Evolutionary conservation across 2,797 vertebrate species (phyloP).

Genomic region (Alectoris magna): DNA sequence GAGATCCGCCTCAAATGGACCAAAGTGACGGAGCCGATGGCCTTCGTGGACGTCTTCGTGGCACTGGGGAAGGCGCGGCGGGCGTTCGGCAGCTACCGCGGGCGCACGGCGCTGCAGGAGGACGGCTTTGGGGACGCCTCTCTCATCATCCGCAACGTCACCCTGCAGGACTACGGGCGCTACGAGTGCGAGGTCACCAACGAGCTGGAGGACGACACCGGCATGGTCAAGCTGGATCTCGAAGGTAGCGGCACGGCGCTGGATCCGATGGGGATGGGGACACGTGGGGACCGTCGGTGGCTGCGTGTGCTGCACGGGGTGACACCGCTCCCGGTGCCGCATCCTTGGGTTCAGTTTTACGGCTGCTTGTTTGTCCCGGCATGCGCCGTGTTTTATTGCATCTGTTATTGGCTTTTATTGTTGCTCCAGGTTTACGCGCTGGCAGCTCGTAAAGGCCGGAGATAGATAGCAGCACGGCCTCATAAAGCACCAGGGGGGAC

Average conservation of each 20-base stretch:
- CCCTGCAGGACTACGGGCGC: slow-evolving; percentile 93
- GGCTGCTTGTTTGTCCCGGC: not conserved
- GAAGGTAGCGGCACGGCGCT: slow-evolving; percentile 82
- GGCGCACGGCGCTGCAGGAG: slow-evolving; percentile 88
- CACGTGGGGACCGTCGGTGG: accelerated
- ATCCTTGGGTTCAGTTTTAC: not conserved
- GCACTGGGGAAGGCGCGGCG: slow-evolving; percentile 88
- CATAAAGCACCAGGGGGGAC: not conserved
- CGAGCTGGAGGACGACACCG: slow-evolving; percentile 93
- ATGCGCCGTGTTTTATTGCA: not conserved
- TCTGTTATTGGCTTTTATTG: slow-evolving; percentile 23
- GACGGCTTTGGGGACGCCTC: slow-evolving; percentile 89
- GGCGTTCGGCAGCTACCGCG: slow-evolving; percentile 87
- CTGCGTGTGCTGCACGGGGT: accelerated
- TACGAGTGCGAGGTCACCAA: slow-evolving; percentile 97
- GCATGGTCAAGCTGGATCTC: slow-evolving; percentile 93
- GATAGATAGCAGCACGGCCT: not conserved
- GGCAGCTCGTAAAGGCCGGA: not conserved
- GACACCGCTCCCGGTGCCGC: accelerated
- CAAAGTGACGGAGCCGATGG: slow-evolving; percentile 89
- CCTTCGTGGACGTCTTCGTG: slow-evolving; percentile 92
- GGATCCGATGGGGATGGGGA: not conserved
- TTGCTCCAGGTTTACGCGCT: slow-evolving; percentile 5
- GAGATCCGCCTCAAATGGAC: slow-evolving; percentile 96
- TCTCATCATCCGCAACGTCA: slow-evolving; percentile 92